A percentile compares a stretch with the other conserved stretches of the same genome.
Evolutionary conservation across 2,113 vertebrate genomes (phyloP).

Genomic region (Crotophaga sulcirostris): DNA sequence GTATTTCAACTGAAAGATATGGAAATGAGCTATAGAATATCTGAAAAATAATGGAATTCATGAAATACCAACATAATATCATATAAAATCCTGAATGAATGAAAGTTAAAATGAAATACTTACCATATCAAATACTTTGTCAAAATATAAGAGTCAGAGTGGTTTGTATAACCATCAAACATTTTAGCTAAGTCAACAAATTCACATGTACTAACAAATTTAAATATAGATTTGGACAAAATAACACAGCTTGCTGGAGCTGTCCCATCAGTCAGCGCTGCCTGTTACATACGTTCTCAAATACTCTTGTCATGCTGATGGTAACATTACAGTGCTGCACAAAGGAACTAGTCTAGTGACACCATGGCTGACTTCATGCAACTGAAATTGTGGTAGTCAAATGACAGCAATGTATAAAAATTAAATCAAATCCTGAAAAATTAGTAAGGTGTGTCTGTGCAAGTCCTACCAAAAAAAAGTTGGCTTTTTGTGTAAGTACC

Average conservation of each 20-base stretch:
- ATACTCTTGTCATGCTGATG: background rate
- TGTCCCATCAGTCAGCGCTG: background rate
- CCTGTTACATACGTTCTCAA: background rate
- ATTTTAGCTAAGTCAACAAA: slow-evolving; percentile 21
- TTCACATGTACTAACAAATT: background rate
- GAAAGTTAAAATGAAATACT: slow-evolving; percentile 37
- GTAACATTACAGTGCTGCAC: fast-evolving
- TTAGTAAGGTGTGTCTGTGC: background rate
- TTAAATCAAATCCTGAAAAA: background rate
- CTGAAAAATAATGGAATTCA: slow-evolving; percentile 27
- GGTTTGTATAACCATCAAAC: background rate
- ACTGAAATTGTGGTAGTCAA: background rate
- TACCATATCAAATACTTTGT: slow-evolving; percentile 23
- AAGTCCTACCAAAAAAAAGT: background rate
- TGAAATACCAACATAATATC: background rate
- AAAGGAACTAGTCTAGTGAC: background rate
- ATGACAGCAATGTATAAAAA: background rate
- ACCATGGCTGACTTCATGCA: background rate
- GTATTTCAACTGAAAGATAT: slow-evolving; percentile 9
- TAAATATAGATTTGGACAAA: background rate
- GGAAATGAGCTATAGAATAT: slow-evolving; percentile 23
- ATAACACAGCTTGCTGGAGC: background rate
- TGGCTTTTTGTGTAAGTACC: background rate
- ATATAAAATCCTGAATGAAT: background rate
- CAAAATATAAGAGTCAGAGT: background rate